Evolutionary conservation across 2,888 invertebrate species (phyloP).

Genomic region (Parnassius smintheus): DNA sequence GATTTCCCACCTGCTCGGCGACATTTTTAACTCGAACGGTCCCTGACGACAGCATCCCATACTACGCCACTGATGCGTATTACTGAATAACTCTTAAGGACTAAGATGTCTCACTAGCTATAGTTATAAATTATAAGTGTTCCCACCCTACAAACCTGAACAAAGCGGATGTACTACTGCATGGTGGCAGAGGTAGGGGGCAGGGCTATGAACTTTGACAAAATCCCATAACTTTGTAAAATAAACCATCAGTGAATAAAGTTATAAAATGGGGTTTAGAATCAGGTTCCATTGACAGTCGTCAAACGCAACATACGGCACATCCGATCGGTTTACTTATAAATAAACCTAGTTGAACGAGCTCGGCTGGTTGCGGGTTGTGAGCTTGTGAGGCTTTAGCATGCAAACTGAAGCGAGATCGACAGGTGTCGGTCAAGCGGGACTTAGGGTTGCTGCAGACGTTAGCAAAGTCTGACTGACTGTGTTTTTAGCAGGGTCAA

Average conservation of each 20-base stretch:
- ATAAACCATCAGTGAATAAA: not conserved
- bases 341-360: conserved; percentile 24
- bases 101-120: no score
- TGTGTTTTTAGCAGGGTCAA: not conserved
- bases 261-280: not conserved
- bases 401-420: conserved; percentile 27
- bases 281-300: conserved; percentile 13
- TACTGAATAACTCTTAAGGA: no score
- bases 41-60: no score
- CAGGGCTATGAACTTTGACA: no score
- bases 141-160: no score
- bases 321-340: conserved; percentile 21
- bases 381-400: not conserved
- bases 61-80: no score
- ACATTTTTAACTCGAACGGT: no score
- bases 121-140: no score
- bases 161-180: no score
- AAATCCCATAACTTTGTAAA: no score
- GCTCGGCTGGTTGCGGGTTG: conserved; percentile 1
- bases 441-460: conserved; percentile 11
- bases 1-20: no score
- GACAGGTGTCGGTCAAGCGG: conserved; percentile 21
- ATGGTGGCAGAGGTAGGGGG: no score
- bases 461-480: not conserved
- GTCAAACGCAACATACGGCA: conserved; percentile 19